Evolutionary conservation across 1,140 invertebrate species (phyloP).

Genomic region (Heliconius nattereri): DNA sequence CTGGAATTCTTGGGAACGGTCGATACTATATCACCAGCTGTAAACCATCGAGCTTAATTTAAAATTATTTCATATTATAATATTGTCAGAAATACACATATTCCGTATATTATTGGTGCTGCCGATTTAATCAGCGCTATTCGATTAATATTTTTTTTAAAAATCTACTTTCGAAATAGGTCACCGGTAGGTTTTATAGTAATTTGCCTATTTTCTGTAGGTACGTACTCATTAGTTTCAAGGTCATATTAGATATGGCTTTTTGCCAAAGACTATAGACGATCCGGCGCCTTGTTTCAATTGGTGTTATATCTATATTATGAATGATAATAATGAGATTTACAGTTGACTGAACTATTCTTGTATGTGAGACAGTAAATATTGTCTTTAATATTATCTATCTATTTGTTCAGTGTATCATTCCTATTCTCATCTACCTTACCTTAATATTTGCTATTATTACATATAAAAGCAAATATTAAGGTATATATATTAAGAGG

Average conservation of each 20-base stretch:
- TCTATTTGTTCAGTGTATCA: background rate
- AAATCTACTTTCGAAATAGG: background rate
- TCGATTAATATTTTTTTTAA: background rate
- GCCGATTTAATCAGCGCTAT: background rate
- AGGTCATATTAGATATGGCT: conserved; percentile 49
- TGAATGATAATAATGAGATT: background rate
- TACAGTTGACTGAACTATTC: background rate
- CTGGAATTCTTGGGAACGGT: conserved; percentile 10
- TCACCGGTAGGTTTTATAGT: background rate
- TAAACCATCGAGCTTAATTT: background rate
- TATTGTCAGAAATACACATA: background rate
- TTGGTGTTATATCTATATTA: conserved; percentile 32
- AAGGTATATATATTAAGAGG: background rate
- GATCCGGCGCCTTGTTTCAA: conserved; percentile 52
- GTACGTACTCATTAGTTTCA: conserved; percentile 27
- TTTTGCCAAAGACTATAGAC: conserved; percentile 57
- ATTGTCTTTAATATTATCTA: background rate
- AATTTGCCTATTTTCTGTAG: conserved; percentile 21
- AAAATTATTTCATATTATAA: background rate
- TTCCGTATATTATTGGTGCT: background rate
- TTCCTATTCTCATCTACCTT: background rate
- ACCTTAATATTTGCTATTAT: too few species aligned
- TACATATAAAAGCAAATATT: background rate
- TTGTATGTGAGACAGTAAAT: background rate
- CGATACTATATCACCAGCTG: background rate